Evolutionary conservation across 1,140 invertebrate species (phyloP), one percentile per base, ranked within the genome.

Genomic region (Dendroctonus ponderosae): DNA sequence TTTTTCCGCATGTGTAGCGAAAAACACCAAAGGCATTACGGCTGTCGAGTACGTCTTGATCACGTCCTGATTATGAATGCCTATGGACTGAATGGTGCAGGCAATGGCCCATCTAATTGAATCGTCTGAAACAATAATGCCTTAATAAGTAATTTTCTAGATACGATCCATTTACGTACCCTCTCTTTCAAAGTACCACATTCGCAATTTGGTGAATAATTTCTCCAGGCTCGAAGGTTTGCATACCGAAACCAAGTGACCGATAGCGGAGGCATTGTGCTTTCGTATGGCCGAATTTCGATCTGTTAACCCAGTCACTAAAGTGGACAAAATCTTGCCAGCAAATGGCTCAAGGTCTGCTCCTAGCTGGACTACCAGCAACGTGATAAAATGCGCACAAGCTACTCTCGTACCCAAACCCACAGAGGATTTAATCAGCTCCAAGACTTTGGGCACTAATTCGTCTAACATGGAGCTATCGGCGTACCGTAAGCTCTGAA

Each of bases 161-260:
- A 46, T 46, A 0, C 8, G 12, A 46, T 2, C 12, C 43, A 46
- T 46, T 15, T 44, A 41, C 44, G 51, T 46, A 83, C 82, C 85
- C 83, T 90, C 87, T 76, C 85, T 83, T 72, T 90, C 87, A 53
- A 78, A 77, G 70, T 79, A 96, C 80, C 93, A 88, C 12, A 82
- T 85, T 67, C 89, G 86, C 51, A 96, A 80, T 76, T 89, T 94
- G 68, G 84, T 83, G 75, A 96, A 89, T 8, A 97, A 78, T 75
- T 93, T 96, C 70, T 93, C 91, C 51, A 94, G 83, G 73, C 91
- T 94, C 70, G 89, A 88, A 62, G 91, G 86, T 82, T 96, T 96
- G n/a, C 92, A 91, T 66, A 87, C 86, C 59, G 90, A 86, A 5
- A 93, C 87, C n/a, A 97, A 80, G 74, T 96, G 88, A 0, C 93